Evolutionary conservation across 2,888 invertebrate genomes (phyloP).

Genomic region (Synergus japonicus): DNA sequence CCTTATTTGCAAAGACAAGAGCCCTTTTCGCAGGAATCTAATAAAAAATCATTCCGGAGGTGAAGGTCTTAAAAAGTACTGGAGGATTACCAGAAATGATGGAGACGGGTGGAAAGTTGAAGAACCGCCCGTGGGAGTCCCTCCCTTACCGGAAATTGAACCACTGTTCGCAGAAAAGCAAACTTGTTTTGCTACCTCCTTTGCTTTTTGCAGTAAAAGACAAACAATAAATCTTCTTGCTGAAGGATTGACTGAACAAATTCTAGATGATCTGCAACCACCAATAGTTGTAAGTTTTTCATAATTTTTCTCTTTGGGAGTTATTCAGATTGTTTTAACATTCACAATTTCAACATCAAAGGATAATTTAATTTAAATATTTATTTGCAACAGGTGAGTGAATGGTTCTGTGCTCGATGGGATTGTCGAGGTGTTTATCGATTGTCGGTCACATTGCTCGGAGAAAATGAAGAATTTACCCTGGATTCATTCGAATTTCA

Average conservation of each 20-base stretch:
- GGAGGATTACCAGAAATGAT: slow-evolving; percentile 74
- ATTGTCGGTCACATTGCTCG: slow-evolving; percentile 58
- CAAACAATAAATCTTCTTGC: slow-evolving; percentile 77
- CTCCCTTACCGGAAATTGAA: slow-evolving; percentile 73
- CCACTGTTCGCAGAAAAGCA: slow-evolving; percentile 75
- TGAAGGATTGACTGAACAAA: slow-evolving; percentile 73
- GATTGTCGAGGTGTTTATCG: slow-evolving; percentile 69
- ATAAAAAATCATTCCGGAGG: slow-evolving; percentile 79
- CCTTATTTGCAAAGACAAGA: slow-evolving; percentile 72
- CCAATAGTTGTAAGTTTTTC: slow-evolving; percentile 76
- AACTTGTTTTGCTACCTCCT: slow-evolving; percentile 81
- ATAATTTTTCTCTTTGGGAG: not conserved
- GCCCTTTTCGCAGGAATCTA: slow-evolving; percentile 78
- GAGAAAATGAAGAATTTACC: slow-evolving; percentile 42
- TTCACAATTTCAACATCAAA: not conserved
- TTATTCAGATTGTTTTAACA: not conserved
- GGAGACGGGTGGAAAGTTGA: slow-evolving; percentile 79
- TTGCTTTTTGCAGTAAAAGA: slow-evolving; percentile 75
- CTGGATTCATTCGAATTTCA: slow-evolving; percentile 59
- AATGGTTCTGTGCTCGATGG: slow-evolving; percentile 69
- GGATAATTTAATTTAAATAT: not conserved
- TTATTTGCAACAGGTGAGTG: slow-evolving; percentile 63
- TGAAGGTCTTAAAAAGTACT: slow-evolving; percentile 71
- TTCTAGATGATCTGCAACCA: slow-evolving; percentile 79
- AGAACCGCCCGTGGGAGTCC: slow-evolving; percentile 77